phyloP scores from a whole-genome alignment of 2,113 vertebrate species.

The Xerus inauris region DNA sequence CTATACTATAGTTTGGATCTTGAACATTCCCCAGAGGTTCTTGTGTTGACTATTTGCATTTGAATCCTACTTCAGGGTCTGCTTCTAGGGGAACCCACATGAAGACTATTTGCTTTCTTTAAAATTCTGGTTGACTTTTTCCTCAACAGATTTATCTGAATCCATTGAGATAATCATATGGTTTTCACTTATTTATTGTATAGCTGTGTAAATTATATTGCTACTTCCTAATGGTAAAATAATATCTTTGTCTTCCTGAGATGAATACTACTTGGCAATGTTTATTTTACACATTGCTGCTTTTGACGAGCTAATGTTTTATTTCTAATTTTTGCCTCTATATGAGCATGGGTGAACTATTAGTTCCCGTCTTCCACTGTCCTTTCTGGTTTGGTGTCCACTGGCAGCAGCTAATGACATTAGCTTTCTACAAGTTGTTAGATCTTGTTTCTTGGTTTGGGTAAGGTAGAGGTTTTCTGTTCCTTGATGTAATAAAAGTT shows the following conservation, averaged over 20 bases:
- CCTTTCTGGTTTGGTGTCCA: background rate
- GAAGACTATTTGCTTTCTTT: background rate
- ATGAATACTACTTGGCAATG: background rate
- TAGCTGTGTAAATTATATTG: background rate
- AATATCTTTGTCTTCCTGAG: background rate
- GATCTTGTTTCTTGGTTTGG: constrained; percentile 4
- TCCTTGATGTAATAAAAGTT: background rate
- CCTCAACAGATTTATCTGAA: background rate
- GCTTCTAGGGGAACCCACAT: background rate
- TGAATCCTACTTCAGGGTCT: background rate
- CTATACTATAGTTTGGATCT: background rate
- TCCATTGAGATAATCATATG: background rate
- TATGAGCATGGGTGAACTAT: background rate
- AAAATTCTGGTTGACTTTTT: background rate
- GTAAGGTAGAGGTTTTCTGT: background rate
- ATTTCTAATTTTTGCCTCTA: background rate
- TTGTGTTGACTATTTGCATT: background rate
- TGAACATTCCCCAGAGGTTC: background rate
- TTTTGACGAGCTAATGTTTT: background rate
- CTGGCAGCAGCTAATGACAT: too few species aligned
- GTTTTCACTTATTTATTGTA: background rate
- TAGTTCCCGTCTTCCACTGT: background rate
- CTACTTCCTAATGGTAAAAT: constrained; percentile 13
- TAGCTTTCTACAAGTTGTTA: background rate
- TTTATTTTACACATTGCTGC: background rate